phyloP scores from a whole-genome alignment of 1,140 invertebrate genomes.

The Atta cephalotes region DNA sequence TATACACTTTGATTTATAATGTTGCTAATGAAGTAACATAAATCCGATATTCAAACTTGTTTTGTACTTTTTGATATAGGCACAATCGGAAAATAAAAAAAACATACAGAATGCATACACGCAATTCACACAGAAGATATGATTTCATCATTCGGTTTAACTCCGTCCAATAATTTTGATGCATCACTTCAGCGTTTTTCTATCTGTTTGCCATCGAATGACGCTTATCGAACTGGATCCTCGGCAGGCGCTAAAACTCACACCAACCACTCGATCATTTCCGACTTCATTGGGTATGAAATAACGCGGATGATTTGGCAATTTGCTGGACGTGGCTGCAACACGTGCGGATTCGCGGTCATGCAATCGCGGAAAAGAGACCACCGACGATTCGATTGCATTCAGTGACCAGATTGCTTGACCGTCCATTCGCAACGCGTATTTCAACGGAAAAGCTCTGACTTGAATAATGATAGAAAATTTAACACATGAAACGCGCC shows the following conservation, averaged over 20 bases:
- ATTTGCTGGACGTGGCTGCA: not conserved
- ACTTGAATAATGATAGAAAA: constrained; percentile 10
- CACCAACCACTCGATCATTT: constrained; percentile 42
- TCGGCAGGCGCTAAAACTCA: constrained; percentile 59
- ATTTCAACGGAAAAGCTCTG: not conserved
- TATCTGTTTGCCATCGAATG: not conserved
- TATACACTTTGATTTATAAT: too few relatives aligned
- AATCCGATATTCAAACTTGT: not conserved
- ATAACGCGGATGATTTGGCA: not conserved
- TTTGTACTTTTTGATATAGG: not conserved
- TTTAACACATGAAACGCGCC: constrained; percentile 2
- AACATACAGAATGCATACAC: not conserved
- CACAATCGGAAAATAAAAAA: too few relatives aligned
- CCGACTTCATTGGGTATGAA: constrained; percentile 39
- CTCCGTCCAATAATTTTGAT: constrained; percentile 2
- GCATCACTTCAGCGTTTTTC: not conserved
- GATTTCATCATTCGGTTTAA: not conserved
- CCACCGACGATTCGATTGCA: constrained; percentile 28
- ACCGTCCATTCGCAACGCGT: constrained; percentile 15
- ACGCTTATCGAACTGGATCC: constrained; percentile 14
- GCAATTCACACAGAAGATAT: not conserved
- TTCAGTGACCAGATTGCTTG: constrained; percentile 4
- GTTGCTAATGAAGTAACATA: not conserved
- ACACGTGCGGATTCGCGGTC: constrained; percentile 1
- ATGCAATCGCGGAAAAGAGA: constrained; percentile 24